phyloP scores from a whole-genome alignment of 1,140 invertebrate species.

The Oppia nitens region DNA sequence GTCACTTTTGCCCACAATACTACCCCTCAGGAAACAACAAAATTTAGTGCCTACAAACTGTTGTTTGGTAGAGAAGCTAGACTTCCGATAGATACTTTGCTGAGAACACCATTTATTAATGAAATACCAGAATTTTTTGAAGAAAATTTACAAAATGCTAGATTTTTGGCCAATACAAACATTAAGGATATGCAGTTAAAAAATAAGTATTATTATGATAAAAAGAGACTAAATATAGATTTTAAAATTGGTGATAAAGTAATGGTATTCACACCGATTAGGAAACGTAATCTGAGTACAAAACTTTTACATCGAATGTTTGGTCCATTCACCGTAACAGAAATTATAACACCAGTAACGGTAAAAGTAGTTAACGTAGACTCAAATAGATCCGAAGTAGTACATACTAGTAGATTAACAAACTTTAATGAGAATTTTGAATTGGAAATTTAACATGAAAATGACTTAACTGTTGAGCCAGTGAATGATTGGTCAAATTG shows the following conservation, averaged over 20 bases:
- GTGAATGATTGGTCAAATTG: too few species aligned
- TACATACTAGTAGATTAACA: too few species aligned
- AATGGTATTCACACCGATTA: conserved; percentile 8
- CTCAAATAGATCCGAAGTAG: too few species aligned
- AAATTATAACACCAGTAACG: too few species aligned
- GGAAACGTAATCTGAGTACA: conserved; percentile 8
- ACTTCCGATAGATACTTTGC: neutral
- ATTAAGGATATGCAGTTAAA: neutral
- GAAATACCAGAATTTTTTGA: neutral
- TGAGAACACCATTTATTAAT: neutral
- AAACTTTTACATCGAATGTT: conserved; percentile 14
- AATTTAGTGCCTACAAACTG: conserved; percentile 29
- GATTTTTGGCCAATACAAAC: neutral
- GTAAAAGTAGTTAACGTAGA: too few species aligned
- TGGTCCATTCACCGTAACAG: conserved; percentile 13
- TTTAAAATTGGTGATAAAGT: conserved; percentile 12
- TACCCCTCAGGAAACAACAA: conserved; percentile 27
- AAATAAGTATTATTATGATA: neutral
- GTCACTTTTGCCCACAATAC: conserved; percentile 33
- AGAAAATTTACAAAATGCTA: neutral
- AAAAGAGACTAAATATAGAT: neutral
- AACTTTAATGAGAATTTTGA: too few species aligned
- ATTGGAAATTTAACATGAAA: too few species aligned
- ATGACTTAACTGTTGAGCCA: too few species aligned
- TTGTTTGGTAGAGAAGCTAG: conserved; percentile 29